Conservation (phyloP, 2,113 vertebrate genomes). For the Lepisosteus oculatus region DNA sequence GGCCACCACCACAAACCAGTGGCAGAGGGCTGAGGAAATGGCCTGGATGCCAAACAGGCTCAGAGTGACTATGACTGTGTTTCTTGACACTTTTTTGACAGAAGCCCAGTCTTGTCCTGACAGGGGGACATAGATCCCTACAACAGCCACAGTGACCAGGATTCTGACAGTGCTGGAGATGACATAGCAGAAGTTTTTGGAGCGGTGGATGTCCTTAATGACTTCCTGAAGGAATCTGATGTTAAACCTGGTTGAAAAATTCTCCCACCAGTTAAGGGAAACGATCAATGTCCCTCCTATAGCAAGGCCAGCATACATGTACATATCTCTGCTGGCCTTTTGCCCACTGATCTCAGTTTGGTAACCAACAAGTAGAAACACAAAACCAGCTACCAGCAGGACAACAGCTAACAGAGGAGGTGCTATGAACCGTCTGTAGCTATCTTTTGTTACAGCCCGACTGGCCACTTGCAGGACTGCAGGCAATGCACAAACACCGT, state of each 20-base stretch:
- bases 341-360: neutral
- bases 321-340: slow-evolving; percentile 1
- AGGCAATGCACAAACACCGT: slow-evolving; percentile 46
- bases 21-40: slow-evolving; percentile 55
- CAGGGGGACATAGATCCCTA: slow-evolving; percentile 50
- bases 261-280: slow-evolving; percentile 64
- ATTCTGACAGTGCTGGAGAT: slow-evolving; percentile 52
- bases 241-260: slow-evolving; percentile 42
- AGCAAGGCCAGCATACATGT: slow-evolving; percentile 41
- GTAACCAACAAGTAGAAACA: slow-evolving; percentile 42
- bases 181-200: slow-evolving; percentile 44
- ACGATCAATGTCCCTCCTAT: slow-evolving; percentile 44
- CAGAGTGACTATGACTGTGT: slow-evolving; percentile 20
- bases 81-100: neutral
- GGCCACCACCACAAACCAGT: slow-evolving; percentile 55
- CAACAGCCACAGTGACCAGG: slow-evolving; percentile 36
- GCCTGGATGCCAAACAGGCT: slow-evolving; percentile 50
- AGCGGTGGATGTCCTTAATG: slow-evolving; percentile 32
- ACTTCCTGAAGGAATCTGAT: slow-evolving; percentile 30
- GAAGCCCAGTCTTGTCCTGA: slow-evolving; percentile 40
- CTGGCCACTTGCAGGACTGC: slow-evolving; percentile 43
- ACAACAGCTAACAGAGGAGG: slow-evolving; percentile 33
- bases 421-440: slow-evolving; percentile 26
- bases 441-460: slow-evolving; percentile 29
- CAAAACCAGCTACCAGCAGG: slow-evolving; percentile 42